phyloP scores from a whole-genome alignment of 2,113 vertebrate species.

The Stigmatopora nigra region DNA sequence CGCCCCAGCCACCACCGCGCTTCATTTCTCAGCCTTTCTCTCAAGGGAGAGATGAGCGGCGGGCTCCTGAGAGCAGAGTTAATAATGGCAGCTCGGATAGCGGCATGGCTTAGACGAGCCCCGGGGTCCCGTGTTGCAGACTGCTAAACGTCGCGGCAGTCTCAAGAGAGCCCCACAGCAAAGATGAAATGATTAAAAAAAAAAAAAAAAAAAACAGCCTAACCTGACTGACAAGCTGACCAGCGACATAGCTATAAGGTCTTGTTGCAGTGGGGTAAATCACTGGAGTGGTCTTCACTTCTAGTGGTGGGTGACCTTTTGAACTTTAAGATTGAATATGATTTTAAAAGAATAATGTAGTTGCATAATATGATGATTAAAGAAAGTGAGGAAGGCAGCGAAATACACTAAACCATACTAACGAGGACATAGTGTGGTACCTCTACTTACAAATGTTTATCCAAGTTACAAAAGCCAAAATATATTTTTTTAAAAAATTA shows the following conservation, averaged over 20 bases:
- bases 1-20: conserved; percentile 75
- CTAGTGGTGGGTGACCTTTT: conserved; percentile 48
- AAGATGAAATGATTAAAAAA: conserved; percentile 96
- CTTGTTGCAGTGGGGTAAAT: conserved; percentile 48
- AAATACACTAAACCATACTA: neutral
- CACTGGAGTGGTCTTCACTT: conserved; percentile 42
- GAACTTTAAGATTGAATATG: conserved; percentile 41
- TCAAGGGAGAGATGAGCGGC: conserved; percentile 84
- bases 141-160: conserved; percentile 92
- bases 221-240: conserved; percentile 70
- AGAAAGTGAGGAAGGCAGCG: neutral
- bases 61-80: conserved; percentile 97
- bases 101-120: conserved; percentile 87
- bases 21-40: conserved; percentile 94
- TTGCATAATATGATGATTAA: neutral
- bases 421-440: neutral
- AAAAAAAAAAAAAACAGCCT: conserved; percentile 91
- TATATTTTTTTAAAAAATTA: too few species aligned
- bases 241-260: conserved; percentile 47
- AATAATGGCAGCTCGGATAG: conserved; percentile 96
- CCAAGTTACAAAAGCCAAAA: too few species aligned
- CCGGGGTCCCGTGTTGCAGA: conserved; percentile 90
- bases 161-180: conserved; percentile 81
- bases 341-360: neutral
- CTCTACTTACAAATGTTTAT: too few species aligned